Percentiles rank a stretch among this genome's conserved stretches.
Evolutionary conservation across 2,888 invertebrate genomes (phyloP).

Genomic region (Eupsilia transversa): DNA sequence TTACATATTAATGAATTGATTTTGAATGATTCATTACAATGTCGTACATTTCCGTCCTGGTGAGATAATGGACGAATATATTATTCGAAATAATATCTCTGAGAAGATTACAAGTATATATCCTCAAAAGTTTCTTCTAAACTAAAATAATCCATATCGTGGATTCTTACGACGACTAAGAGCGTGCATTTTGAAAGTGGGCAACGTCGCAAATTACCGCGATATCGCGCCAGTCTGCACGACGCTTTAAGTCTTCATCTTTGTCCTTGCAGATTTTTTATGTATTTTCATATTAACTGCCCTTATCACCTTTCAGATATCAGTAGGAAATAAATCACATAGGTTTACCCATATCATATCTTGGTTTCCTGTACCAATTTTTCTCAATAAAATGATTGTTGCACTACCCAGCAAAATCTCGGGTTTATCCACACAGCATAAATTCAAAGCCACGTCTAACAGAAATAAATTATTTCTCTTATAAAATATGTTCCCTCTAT

Average conservation of each 20-base stretch:
- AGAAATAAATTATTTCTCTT: conserved; percentile 42
- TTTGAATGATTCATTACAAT: conserved; percentile 55
- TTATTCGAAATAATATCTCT: conserved; percentile 1
- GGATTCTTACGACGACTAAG: background rate
- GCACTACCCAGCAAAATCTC: background rate
- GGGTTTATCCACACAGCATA: conserved; percentile 25
- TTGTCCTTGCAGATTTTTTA: background rate
- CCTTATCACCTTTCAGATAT: background rate
- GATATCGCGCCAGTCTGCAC: too few relatives aligned
- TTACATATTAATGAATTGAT: conserved; percentile 62
- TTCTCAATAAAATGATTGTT: background rate
- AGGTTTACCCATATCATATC: background rate
- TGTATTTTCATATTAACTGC: background rate
- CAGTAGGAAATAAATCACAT: background rate
- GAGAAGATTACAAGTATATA: background rate
- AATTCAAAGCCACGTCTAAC: conserved; percentile 31
- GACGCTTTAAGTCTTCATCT: too few relatives aligned
- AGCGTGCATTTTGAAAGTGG: too few relatives aligned
- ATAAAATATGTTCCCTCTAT: conserved; percentile 38
- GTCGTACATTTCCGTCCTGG: conserved; percentile 11
- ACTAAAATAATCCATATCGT: background rate
- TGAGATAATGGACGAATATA: conserved; percentile 21
- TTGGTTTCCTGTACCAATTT: background rate
- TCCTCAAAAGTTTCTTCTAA: too few relatives aligned
- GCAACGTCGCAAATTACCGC: too few relatives aligned